Conservation (phyloP, 2,888 invertebrate species). For the Rhagonycha lutea region DNA sequence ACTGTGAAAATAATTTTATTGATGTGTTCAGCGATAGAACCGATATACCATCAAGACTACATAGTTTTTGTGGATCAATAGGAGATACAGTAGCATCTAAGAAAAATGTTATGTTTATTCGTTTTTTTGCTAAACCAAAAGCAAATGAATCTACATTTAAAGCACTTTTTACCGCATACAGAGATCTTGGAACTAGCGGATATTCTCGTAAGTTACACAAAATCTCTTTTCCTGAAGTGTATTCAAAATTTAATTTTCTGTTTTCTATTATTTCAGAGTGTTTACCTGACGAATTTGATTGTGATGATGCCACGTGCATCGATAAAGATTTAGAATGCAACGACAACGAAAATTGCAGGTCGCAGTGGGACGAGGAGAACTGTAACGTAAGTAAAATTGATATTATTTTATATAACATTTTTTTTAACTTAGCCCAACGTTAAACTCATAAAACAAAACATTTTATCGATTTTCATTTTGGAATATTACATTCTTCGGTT, state of each 20-base stretch:
- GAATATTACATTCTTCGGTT: background rate
- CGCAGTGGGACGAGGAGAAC: conserved; percentile 79
- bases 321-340: conserved; percentile 72
- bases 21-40: conserved; percentile 71
- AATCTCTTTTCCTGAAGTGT: background rate
- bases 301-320: conserved; percentile 88
- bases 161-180: conserved; percentile 76
- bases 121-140: conserved; percentile 70
- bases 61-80: conserved; percentile 84
- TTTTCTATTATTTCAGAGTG: conserved; percentile 44
- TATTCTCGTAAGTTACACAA: conserved; percentile 14
- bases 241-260: background rate
- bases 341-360: conserved; percentile 75
- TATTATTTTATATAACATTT: background rate
- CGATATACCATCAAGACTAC: conserved; percentile 63
- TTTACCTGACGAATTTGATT: conserved; percentile 71
- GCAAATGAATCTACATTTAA: conserved; percentile 65
- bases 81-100: conserved; percentile 75
- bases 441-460: background rate
- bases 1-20: conserved; percentile 77
- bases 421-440: background rate
- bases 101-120: conserved; percentile 72
- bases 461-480: background rate
- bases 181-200: conserved; percentile 60
- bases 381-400: conserved; percentile 55